Base-by-base conservation (phyloP, 2,113 vertebrate genomes). In the Takifugu bimaculatus region DNA sequence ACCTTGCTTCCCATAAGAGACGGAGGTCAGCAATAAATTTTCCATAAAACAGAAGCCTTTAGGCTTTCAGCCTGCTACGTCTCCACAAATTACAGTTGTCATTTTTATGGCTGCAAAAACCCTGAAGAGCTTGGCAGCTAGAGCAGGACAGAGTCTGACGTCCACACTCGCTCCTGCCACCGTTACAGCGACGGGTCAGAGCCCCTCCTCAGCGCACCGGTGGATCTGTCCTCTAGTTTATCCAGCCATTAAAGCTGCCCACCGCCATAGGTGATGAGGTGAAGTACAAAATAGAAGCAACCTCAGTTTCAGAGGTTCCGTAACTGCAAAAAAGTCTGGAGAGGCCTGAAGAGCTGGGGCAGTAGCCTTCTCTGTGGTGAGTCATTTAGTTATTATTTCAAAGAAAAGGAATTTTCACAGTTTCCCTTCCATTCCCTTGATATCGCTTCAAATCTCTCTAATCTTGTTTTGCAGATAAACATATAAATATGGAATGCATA, bases 321-420 rank as follows among this genome's bases (percentile, higher is more conserved):
- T 43, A 15, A 32, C 29, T 32, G 43, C 39, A 49, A 71, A 47
- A 60, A 1, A 15, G 45, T 42, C 9, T 10, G 39, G 15, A 57
- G 57, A 12, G 26, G 63, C 43, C 42, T 63, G 10, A 45, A 60
- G 58, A 47, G 50, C 44, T 14, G 13, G 14, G 13, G 44, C 47
- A 44, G 20, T 68, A 59, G 47, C 25, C 44, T 50, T 6, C 10
- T 35, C 48, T 47, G 28, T 49, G 65, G 43, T 64, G 68, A 1
- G 27, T 29, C 69, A 60, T 57, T 61, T 58, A 58, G 69, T 73
- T 60, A 57, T 79, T 65, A 79, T 78, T 76, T 80, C 65, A 79
- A 29, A 53, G 26, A 65, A 78, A 64, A 72, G 75, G 74, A 83
- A 82, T 82, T 70, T 62, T 60, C 51, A 61, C 29, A 73, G 50